A percentile compares a stretch with the other conserved stretches of the same genome.
Conservation (phyloP, 2,797 vertebrate genomes). For the Karalla daura region DNA sequence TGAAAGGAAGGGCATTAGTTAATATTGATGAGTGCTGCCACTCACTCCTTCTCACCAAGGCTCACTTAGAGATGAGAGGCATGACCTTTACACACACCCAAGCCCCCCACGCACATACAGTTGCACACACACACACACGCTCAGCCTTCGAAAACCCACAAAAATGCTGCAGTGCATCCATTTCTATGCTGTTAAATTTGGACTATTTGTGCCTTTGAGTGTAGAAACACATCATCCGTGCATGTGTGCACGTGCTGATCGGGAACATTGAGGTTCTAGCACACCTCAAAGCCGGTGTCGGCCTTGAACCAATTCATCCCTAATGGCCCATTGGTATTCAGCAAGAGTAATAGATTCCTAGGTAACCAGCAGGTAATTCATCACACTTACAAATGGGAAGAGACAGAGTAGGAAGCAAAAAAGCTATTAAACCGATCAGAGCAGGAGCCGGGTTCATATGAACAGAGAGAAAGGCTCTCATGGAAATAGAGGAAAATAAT, state of each 20-base stretch:
- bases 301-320: slow-evolving; percentile 52
- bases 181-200: too few relatives aligned
- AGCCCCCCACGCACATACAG: slow-evolving; percentile 23
- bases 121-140: slow-evolving; percentile 13
- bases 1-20: slow-evolving; percentile 82
- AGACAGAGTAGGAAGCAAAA: slow-evolving; percentile 65
- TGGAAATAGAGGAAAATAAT: slow-evolving; percentile 60
- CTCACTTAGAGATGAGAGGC: slow-evolving; percentile 76
- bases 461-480: slow-evolving; percentile 49
- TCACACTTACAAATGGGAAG: slow-evolving; percentile 71
- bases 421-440: slow-evolving; percentile 66
- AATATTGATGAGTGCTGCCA: slow-evolving; percentile 83
- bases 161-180: too few relatives aligned
- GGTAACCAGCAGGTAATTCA: slow-evolving; percentile 74
- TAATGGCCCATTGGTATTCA: slow-evolving; percentile 70
- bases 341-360: slow-evolving; percentile 60
- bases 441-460: slow-evolving; percentile 26
- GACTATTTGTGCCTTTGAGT: too few relatives aligned
- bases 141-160: slow-evolving; percentile 13
- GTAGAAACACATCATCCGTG: background rate
- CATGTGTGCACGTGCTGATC: background rate
- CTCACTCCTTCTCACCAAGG: slow-evolving; percentile 68
- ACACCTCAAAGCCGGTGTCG: slow-evolving; percentile 30
- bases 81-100: slow-evolving; percentile 70
- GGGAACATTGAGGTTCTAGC: slow-evolving; percentile 15